phyloP scores from a whole-genome alignment of 2,797 vertebrate genomes.

The Poecilia wingei region DNA sequence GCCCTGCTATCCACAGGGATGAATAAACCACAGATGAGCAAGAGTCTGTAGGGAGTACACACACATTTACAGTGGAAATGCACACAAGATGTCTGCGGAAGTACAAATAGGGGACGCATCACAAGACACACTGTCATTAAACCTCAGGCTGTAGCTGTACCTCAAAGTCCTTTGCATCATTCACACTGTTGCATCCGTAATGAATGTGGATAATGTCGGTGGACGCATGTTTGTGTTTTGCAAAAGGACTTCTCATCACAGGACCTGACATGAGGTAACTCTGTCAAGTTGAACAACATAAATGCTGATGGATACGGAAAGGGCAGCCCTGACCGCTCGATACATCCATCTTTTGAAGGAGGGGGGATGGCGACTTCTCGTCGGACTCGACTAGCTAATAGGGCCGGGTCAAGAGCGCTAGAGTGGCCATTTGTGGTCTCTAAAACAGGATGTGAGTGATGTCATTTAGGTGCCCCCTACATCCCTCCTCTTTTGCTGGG shows the following conservation, averaged over 20 bases:
- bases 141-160: slow-evolving; percentile 18
- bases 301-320: slow-evolving; percentile 43
- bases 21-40: slow-evolving; percentile 74
- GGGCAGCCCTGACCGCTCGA: slow-evolving; percentile 38
- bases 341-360: not conserved
- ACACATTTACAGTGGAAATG: slow-evolving; percentile 22
- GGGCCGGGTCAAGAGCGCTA: slow-evolving; percentile 35
- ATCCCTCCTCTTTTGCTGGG: slow-evolving; percentile 21
- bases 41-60: slow-evolving; percentile 58
- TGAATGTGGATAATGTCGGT: slow-evolving; percentile 27
- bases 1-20: slow-evolving; percentile 66
- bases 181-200: slow-evolving; percentile 57
- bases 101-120: slow-evolving; percentile 19
- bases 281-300: slow-evolving; percentile 44
- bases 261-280: slow-evolving; percentile 29
- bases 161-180: slow-evolving; percentile 44
- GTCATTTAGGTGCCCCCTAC: slow-evolving; percentile 31
- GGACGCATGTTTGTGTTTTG: slow-evolving; percentile 12
- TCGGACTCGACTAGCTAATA: slow-evolving; percentile 48
- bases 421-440: slow-evolving; percentile 22
- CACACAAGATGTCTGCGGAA: slow-evolving; percentile 19
- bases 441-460: slow-evolving; percentile 51
- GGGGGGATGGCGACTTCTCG: not conserved
- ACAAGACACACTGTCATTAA: slow-evolving; percentile 12
- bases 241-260: slow-evolving; percentile 16